Base-by-base conservation (phyloP, 1,140 invertebrate genomes). In the Sycophila sp. region DNA sequence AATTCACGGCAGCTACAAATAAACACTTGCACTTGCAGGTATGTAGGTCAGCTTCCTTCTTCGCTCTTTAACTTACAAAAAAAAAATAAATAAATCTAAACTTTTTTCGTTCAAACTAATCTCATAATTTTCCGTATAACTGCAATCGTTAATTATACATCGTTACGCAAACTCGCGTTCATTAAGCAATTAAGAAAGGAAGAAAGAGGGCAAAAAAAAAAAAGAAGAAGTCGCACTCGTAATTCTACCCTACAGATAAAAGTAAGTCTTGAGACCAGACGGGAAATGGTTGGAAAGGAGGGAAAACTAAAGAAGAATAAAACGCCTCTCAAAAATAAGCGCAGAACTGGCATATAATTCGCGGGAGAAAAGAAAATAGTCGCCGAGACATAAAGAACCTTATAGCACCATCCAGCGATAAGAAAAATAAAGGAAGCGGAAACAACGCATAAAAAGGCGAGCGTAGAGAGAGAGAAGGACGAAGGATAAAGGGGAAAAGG, bases 401-500 rank as follows among this genome's bases (percentile, higher is more conserved):
- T n/a, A n/a, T n/a, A 1, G 36, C 22, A 11, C 1, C 56, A 22
- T 17, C 30, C 30, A 51, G 26, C 19, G 8, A 26, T 36, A 63
- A 51, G 17, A 64, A 59, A 13, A 42, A 55, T 10, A 10, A 40
- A 65, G 4, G 34, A 38, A 59, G n/a, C 45, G 66, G 60, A 56
- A 60, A 59, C 28, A 36, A 59, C 22, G 47, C 63, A 71, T 66
- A 22, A n/a, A n/a, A n/a, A n/a, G n/a, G 53, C 17, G 36, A 49
- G 40, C 10, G 36, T 56, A 56, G 49, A 73, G 45, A 47, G 51
- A 49, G 36, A 47, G 32, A 64, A 59, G 59, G 34, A 38, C 45
- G 66, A 66, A 67, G 28, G 75, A 80, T 78, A 80, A 80, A 80
- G 76, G 79, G 73, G 58, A 72, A 63, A 62, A 45, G 40, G 40